Base-by-base conservation (phyloP, 2,888 invertebrate genomes). In the Endomychus coccineus region DNA sequence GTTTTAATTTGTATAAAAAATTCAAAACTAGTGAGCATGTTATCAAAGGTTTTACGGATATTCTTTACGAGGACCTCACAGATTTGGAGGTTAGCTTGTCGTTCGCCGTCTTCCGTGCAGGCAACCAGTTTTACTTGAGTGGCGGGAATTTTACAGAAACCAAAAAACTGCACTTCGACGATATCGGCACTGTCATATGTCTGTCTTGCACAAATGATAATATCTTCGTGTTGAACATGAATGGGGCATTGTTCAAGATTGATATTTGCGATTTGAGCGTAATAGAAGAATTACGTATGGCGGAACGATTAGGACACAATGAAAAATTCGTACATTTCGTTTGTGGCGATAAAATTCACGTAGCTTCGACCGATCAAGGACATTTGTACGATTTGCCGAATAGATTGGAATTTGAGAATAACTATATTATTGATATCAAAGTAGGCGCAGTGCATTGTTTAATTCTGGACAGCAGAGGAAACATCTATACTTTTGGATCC, bases 371-470 rank as follows among this genome's bases (percentile, higher is more conserved):
- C 11, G 50, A 56, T 12, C 50, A 54, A 10, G 78, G 79, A 46
- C 61, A 61, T 12, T 66, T 83, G 1, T 86, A 75, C 53, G 71
- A 75, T 49, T 62, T 81, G 32, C 83, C 83, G 9, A 67, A 66
- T 3, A 68, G 70, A 52, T 63, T 79, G 32, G 58, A 76, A 45
- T 75, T 76, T 51, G 64, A 65, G 22, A 68, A 71, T 42, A 67
- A 73, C 9, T 71, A 70, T 51, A 72, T 82, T 10, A 61, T 70
- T 34, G 78, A 83, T 54, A 60, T 88, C 17, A 70, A 71, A 33
- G 82, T 85, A 64, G 92, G 92, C 1, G 78, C 80, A 60, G 90
- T 91, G 58, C 91, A 92, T 63, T 78, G 73, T 21, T 54, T 91
- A 7, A 51, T 86, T 31, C 68, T 91, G 4, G 80, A 82, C 31